Conservation (phyloP, 2,888 invertebrate species). For the Oxycera nigricornis region DNA sequence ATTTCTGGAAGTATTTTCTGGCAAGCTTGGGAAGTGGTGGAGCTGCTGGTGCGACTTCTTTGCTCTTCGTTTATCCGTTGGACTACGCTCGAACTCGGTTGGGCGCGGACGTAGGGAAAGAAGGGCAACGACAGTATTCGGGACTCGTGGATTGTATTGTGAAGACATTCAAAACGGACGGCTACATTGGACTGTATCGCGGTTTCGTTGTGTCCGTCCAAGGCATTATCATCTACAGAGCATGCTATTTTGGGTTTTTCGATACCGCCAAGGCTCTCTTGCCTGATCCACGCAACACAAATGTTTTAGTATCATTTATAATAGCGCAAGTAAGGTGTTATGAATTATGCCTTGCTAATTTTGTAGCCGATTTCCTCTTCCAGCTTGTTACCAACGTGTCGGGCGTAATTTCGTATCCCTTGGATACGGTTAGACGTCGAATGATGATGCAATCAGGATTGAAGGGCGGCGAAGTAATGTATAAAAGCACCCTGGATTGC, state of each 20-base stretch:
- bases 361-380: not conserved
- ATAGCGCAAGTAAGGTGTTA: slow-evolving; percentile 76
- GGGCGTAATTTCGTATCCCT: slow-evolving; percentile 94
- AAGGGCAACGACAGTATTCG: slow-evolving; percentile 81
- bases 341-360: not conserved
- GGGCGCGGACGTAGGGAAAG: slow-evolving; percentile 84
- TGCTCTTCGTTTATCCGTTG: slow-evolving; percentile 93
- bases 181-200: slow-evolving; percentile 85
- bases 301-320: slow-evolving; percentile 90
- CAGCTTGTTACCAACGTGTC: slow-evolving; percentile 78
- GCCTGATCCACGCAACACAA: slow-evolving; percentile 92
- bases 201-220: slow-evolving; percentile 95
- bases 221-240: slow-evolving; percentile 95
- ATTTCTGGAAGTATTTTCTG: slow-evolving; percentile 86
- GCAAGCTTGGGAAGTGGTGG: slow-evolving; percentile 93
- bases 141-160: slow-evolving; percentile 87
- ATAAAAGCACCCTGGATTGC: slow-evolving; percentile 93
- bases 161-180: slow-evolving; percentile 88
- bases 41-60: slow-evolving; percentile 91
- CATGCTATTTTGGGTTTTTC: slow-evolving; percentile 94
- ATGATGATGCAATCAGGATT: slow-evolving; percentile 99
- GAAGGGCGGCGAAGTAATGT: slow-evolving; percentile 79
- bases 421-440: slow-evolving; percentile 94
- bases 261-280: slow-evolving; percentile 94
- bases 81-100: slow-evolving; percentile 93